Conservation (phyloP, 2,888 invertebrate genomes). For the Platerodrilus igneus region DNA sequence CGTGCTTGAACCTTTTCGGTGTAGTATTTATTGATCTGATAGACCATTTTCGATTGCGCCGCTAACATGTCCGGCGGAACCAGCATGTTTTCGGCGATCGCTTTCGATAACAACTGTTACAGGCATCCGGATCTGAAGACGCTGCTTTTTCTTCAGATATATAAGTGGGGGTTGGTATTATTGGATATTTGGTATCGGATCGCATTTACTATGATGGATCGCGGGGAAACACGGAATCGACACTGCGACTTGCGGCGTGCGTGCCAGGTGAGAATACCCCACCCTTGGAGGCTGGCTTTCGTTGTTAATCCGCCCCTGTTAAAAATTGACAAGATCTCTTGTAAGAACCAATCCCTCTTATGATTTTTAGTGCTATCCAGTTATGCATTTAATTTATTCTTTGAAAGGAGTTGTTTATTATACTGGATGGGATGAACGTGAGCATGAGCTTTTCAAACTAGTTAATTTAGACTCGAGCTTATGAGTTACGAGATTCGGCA, state of each 20-base stretch:
- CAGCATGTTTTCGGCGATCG: conserved; percentile 61
- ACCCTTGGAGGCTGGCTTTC: conserved; percentile 34
- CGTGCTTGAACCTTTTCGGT: conserved; percentile 84
- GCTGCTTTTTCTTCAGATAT: conserved; percentile 31
- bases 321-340: too few relatives aligned
- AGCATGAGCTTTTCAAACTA: too few relatives aligned
- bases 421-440: too few relatives aligned
- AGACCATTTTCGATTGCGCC: conserved; percentile 90
- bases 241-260: conserved; percentile 33
- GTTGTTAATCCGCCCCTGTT: conserved; percentile 35
- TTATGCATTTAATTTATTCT: too few relatives aligned
- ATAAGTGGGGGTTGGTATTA: conserved; percentile 29
- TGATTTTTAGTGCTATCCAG: too few relatives aligned
- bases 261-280: conserved; percentile 38
- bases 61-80: conserved; percentile 92
- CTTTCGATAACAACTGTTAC: conserved; percentile 30
- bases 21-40: conserved; percentile 92
- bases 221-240: conserved; percentile 36
- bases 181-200: conserved; percentile 30
- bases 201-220: conserved; percentile 39
- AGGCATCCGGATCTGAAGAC: conserved; percentile 33
- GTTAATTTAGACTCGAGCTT: too few relatives aligned
- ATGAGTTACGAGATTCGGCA: too few relatives aligned
- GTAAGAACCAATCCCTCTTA: conserved; percentile 30
- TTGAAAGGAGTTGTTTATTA: too few relatives aligned